Evolutionary conservation across 2,888 invertebrate genomes (phyloP).

Genomic region (Amiota mariae): DNA sequence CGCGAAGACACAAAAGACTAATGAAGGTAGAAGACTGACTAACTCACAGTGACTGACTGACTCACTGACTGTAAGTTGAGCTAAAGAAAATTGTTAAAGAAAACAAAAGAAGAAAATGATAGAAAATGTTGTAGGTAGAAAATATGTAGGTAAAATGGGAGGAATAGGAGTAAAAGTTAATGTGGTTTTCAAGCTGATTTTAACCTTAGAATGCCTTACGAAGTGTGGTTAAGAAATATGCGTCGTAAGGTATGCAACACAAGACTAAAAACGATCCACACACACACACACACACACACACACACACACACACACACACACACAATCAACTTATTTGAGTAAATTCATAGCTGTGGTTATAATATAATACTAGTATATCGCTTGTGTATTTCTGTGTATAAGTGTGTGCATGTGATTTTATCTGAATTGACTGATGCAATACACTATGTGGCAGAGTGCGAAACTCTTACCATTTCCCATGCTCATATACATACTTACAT

Average conservation of each 20-base stretch:
- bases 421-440: constrained; percentile 45
- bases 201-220: constrained; percentile 17
- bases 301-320: too few relatives aligned
- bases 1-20: constrained; percentile 52
- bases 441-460: constrained; percentile 57
- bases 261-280: constrained; percentile 26
- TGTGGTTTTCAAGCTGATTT: not conserved
- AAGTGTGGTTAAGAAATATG: constrained; percentile 57
- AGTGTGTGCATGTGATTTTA: constrained; percentile 21
- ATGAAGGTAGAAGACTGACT: constrained; percentile 55
- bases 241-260: constrained; percentile 60
- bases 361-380: too few relatives aligned
- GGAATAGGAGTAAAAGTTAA: not conserved
- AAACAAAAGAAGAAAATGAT: too few relatives aligned
- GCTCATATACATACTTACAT: constrained; percentile 25
- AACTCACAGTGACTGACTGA: too few relatives aligned
- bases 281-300: too few relatives aligned
- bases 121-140: too few relatives aligned
- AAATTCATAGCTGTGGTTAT: too few relatives aligned
- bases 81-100: too few relatives aligned
- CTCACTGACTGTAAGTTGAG: not conserved
- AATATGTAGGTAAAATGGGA: too few relatives aligned
- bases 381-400: not conserved
- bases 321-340: too few relatives aligned
- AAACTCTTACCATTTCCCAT: constrained; percentile 27